Conservation (phyloP, 35 echinoderm and acorn worm species). For the Amphiura filiformis region DNA sequence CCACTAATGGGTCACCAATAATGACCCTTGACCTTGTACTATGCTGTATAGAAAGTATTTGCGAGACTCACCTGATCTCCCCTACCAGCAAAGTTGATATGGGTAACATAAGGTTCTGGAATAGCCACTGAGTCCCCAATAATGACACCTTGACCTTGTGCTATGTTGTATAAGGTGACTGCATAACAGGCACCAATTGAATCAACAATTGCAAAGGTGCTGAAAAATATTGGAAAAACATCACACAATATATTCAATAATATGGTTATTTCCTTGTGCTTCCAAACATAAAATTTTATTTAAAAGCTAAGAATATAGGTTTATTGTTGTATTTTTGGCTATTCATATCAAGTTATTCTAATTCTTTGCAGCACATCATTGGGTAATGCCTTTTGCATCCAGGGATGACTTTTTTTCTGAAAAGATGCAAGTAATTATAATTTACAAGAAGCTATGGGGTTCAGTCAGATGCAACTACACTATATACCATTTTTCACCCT, state of each 20-base stretch:
- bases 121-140: constrained; percentile 98
- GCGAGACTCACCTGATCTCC: background rate
- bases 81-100: constrained; percentile 26
- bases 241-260: constrained; percentile 20
- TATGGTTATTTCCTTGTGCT: background rate
- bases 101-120: constrained; percentile 64
- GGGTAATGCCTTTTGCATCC: too few relatives aligned
- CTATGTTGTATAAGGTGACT: constrained; percentile 95
- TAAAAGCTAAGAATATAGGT: background rate
- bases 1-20: too few relatives aligned
- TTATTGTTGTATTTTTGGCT: background rate
- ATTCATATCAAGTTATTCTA: too few relatives aligned
- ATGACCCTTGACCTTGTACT: constrained; percentile 96
- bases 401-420: too few relatives aligned
- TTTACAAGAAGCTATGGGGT: too few relatives aligned
- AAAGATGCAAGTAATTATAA: too few relatives aligned
- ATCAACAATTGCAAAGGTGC: constrained; percentile 97
- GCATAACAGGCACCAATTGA: constrained; percentile 81
- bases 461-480: too few relatives aligned
- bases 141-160: constrained; percentile 96
- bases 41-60: constrained; percentile 98
- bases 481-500: too few relatives aligned
- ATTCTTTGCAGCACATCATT: too few relatives aligned
- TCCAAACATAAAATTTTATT: background rate
- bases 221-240: constrained; percentile 34